These are phyloP conservation scores for Terebella lapidaria DNA, from an alignment of 2,888 invertebrate genomes.

Conservation along the genomic window DNA sequence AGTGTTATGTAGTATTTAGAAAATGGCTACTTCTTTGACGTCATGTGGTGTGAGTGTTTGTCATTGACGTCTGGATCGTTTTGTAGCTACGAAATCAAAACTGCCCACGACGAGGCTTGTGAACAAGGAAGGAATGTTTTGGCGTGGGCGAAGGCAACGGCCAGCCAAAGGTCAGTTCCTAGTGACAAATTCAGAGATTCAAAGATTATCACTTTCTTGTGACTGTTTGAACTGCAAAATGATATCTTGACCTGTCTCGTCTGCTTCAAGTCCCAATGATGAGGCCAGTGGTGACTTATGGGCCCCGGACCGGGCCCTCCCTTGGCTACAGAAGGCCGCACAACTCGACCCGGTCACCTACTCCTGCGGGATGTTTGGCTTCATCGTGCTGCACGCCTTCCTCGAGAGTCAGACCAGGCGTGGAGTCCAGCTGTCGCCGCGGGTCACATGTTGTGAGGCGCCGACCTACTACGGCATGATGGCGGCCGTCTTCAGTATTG, in stretches of 20 bases:
- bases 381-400: slow-evolving; percentile 7
- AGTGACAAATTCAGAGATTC: too few species aligned
- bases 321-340: slow-evolving; percentile 2
- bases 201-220: not conserved
- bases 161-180: too few species aligned
- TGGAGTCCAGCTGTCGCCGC: not conserved
- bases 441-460: slow-evolving; percentile 1
- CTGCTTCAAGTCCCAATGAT: too few species aligned
- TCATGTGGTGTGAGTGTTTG: too few species aligned
- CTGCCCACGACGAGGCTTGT: too few species aligned
- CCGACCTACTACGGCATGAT: slow-evolving; percentile 18
- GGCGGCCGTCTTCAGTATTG: slow-evolving; percentile 10
- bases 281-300: not conserved
- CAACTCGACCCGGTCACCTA: slow-evolving; percentile 4
- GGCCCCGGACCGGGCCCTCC: not conserved
- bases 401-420: not conserved
- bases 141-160: not conserved
- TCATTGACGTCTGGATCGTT: too few species aligned
- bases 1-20: too few species aligned
- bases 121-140: too few species aligned
- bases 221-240: not conserved
- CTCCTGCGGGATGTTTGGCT: slow-evolving; percentile 11
- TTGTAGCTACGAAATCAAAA: too few species aligned
- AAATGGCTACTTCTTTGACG: too few species aligned
- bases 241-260: too few species aligned